Conservation (phyloP, 2,113 vertebrate species). For the Onychostruthus taczanowskii region DNA sequence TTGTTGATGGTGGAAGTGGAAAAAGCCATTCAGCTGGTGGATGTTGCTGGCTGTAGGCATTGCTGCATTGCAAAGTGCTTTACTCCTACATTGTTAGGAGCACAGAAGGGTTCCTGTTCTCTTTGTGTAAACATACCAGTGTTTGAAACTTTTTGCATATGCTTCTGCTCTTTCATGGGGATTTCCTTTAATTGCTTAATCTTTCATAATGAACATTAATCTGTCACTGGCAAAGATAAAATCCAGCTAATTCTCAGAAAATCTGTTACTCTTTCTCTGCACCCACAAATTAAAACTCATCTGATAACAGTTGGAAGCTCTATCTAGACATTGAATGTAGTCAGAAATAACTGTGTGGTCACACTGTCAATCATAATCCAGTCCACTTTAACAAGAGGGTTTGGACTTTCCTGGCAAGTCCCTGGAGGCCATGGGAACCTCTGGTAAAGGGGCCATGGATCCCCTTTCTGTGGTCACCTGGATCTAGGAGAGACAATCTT, state of each 20-base stretch:
- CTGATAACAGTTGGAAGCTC: neutral
- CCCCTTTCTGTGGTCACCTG: neutral
- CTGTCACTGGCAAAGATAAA: constrained; percentile 22
- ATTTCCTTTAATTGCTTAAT: constrained; percentile 3
- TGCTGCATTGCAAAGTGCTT: neutral
- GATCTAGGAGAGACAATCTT: neutral
- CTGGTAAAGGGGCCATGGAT: neutral
- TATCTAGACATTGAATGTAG: neutral
- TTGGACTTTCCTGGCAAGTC: neutral
- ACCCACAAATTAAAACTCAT: neutral
- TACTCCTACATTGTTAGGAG: neutral
- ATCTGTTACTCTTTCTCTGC: neutral
- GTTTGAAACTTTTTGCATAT: neutral
- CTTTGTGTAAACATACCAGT: neutral
- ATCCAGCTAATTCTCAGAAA: constrained; percentile 28
- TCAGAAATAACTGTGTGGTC: neutral
- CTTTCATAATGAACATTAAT: constrained; percentile 33
- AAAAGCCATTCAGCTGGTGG: neutral
- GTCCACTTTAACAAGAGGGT: neutral
- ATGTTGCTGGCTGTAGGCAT: neutral
- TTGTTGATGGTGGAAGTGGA: neutral
- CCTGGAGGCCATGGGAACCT: neutral
- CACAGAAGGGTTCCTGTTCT: neutral
- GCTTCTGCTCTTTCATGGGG: neutral
- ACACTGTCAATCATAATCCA: fast-evolving